Evolutionary conservation across 1,140 invertebrate genomes (phyloP).

Genomic region (Drosophila littoralis): DNA sequence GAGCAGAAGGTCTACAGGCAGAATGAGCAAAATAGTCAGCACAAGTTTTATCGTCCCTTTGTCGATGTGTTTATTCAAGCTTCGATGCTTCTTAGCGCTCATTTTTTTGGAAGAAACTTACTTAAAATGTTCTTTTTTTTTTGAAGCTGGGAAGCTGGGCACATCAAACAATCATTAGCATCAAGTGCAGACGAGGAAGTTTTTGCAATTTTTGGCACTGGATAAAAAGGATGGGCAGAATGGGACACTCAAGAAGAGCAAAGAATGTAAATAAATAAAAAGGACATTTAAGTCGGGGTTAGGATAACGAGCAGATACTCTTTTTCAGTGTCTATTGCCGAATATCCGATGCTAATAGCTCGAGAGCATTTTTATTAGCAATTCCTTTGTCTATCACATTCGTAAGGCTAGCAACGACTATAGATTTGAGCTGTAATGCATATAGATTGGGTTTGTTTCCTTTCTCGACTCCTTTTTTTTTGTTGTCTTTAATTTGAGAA

Average conservation of each 20-base stretch:
- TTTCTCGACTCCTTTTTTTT: too few species aligned
- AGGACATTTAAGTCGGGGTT: too few species aligned
- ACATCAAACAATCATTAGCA: conserved; percentile 80
- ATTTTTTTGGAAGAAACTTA: conserved; percentile 43
- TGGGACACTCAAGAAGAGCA: neutral
- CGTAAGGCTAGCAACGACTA: too few species aligned
- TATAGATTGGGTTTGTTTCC: too few species aligned
- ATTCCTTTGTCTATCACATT: too few species aligned
- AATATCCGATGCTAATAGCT: neutral
- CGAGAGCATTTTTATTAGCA: too few species aligned
- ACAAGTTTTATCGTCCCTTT: conserved; percentile 62
- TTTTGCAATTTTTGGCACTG: conserved; percentile 43
- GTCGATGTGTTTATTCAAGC: conserved; percentile 63
- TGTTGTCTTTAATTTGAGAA: too few species aligned
- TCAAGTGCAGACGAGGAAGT: conserved; percentile 55
- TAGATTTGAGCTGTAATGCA: too few species aligned
- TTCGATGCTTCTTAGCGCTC: conserved; percentile 40
- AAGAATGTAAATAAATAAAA: conserved; percentile 18
- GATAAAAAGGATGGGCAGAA: conserved; percentile 1
- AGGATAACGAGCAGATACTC: neutral
- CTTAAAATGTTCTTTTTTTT: conserved; percentile 9
- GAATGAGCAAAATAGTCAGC: conserved; percentile 44
- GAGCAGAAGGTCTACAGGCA: conserved; percentile 12
- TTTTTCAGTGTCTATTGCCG: neutral
- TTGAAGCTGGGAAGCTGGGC: conserved; percentile 9